Evolutionary conservation across 1,140 invertebrate species (phyloP), one percentile per base, ranked within the genome.

Genomic region (Cyrtorhinus lividipennis): DNA sequence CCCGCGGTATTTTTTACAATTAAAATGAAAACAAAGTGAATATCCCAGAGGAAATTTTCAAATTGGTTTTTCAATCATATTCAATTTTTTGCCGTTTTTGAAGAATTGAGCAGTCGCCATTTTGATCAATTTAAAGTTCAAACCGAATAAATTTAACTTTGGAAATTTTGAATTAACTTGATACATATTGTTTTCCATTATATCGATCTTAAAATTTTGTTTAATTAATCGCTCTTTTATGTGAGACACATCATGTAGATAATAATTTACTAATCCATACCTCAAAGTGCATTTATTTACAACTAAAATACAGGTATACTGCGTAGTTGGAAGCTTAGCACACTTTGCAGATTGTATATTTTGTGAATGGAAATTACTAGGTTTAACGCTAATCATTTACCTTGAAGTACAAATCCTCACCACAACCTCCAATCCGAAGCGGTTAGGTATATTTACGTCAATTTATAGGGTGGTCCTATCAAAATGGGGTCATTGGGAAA

Each of bases 341-440:
- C 48, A 10, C 48, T 53, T 53, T 53, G 48, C 8, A 53, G 48
- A 53, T 53, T 53, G 48, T 53, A 53, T 53, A 53, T 53, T 53
- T 53, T 53, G 48, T 13, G 8, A 53, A 53, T 5, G 20, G 15
- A 38, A 38, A 38, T 38, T 38, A 38, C 5, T 38, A 15, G 5
- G 30, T 8, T 5, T 38, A 38, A 8, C 15, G 5, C 30, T 5
- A 38, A 15, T 38, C 5, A 38, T 38, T 5, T 15, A 8, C 15
- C 5, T 38, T 5, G 15, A 38, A 38, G 5, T 15, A 8, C 30
- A 38, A 38, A 15, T 38, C 5, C 30, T 8, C 5, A 38, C 5
- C 5, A 8, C 5, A 38, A 38, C 5, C 5, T 38, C 30, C 30
- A 8, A 38, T 38, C 15, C 30, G 15, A 38, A 38, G n/a, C n/a